These are phyloP conservation scores for Mesorhabditis spiculigera DNA, from an alignment of 2,888 invertebrate genomes.

Conservation along the genomic window DNA sequence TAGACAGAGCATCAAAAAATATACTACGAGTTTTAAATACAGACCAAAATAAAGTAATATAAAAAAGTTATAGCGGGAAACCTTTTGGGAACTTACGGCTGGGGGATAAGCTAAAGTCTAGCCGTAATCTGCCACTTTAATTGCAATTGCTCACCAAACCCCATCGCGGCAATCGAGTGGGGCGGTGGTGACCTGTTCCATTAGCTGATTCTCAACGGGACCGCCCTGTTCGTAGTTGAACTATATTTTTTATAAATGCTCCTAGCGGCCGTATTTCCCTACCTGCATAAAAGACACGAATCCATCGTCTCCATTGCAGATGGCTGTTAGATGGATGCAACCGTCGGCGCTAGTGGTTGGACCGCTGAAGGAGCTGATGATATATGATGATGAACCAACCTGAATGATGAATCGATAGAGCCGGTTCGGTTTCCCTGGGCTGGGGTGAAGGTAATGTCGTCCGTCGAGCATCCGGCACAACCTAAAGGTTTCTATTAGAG, in stretches of 20 bases:
- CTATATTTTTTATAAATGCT: not conserved
- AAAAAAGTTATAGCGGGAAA: too few species aligned
- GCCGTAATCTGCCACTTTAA: not conserved
- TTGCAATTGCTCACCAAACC: not conserved
- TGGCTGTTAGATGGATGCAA: not conserved
- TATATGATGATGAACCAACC: not conserved
- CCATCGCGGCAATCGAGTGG: not conserved
- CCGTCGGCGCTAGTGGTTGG: not conserved
- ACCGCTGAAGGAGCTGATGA: not conserved
- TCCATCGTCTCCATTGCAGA: not conserved
- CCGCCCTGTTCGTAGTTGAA: constrained; percentile 4
- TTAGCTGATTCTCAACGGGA: not conserved
- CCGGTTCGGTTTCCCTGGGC: constrained; percentile 2
- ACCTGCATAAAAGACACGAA: constrained; percentile 4
- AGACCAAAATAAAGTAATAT: too few species aligned
- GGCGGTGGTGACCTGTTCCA: not conserved
- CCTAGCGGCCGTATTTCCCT: not conserved
- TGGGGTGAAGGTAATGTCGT: not conserved
- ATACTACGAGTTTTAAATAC: too few species aligned
- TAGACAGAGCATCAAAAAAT: too few species aligned
- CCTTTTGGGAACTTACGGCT: too few species aligned
- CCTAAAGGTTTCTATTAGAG: not conserved
- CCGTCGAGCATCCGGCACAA: not conserved
- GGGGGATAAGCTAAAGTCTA: too few species aligned
- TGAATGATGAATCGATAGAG: constrained; percentile 1